A percentile compares a stretch with the other conserved stretches of the same genome.
Conservation (phyloP, 1,140 invertebrate genomes). For the Acromyrmex charruanus region DNA sequence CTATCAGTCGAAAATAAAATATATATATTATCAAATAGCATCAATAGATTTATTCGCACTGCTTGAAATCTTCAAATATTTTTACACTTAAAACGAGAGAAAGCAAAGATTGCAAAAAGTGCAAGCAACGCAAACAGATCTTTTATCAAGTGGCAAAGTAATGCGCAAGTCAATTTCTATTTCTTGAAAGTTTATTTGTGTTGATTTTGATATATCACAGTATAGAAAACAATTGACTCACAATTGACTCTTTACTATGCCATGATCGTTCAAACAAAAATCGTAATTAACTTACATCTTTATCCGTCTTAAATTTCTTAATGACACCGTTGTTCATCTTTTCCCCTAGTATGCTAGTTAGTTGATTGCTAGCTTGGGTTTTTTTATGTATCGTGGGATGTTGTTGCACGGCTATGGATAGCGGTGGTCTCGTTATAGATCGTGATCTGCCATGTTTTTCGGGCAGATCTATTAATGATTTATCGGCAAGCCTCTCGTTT, state of each 20-base stretch:
- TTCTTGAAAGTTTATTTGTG: too few relatives aligned
- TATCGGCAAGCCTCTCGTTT: conserved; percentile 75
- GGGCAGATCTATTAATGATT: conserved; percentile 53
- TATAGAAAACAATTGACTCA: background rate
- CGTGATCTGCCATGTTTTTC: conserved; percentile 69
- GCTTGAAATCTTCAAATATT: too few relatives aligned
- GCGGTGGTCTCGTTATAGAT: conserved; percentile 72
- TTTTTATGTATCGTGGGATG: conserved; percentile 73
- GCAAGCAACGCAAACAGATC: too few relatives aligned
- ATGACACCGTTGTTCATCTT: conserved; percentile 81
- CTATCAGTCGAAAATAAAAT: background rate
- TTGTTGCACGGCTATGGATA: conserved; percentile 80
- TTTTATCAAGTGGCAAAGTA: background rate
- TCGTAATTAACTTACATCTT: conserved; percentile 79
- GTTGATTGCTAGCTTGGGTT: conserved; percentile 75
- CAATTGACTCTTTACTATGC: background rate
- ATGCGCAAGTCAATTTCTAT: background rate
- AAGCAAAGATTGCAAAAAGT: too few relatives aligned
- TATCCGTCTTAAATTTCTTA: conserved; percentile 86
- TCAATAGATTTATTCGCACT: too few relatives aligned
- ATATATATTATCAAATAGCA: too few relatives aligned
- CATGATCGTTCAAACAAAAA: background rate
- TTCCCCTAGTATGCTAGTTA: conserved; percentile 74
- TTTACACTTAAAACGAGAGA: too few relatives aligned
- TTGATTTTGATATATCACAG: background rate